Evolutionary conservation across 2,888 invertebrate species (phyloP).

Genomic region (Mechanitis messenoides): DNA sequence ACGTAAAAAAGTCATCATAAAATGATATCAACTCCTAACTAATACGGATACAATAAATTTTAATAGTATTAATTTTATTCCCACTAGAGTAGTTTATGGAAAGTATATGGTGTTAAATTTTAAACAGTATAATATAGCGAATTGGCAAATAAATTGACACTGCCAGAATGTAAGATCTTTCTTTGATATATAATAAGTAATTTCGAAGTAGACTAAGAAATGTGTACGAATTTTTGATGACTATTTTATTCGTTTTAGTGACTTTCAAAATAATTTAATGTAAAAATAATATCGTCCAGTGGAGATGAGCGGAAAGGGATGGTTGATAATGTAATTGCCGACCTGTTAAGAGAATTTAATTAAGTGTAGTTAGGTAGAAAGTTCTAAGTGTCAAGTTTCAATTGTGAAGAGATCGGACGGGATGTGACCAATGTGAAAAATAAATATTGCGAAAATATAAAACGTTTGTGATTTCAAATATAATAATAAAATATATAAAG

Average conservation of each 20-base stretch:
- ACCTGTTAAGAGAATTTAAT: constrained; percentile 31
- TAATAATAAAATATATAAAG: constrained; percentile 42
- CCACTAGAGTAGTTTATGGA: constrained; percentile 22
- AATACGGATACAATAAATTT: constrained; percentile 14
- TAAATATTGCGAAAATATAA: constrained; percentile 66
- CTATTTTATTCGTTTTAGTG: constrained; percentile 60
- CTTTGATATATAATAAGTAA: constrained; percentile 43
- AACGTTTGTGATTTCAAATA: constrained; percentile 42
- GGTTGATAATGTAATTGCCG: constrained; percentile 24
- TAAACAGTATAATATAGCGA: constrained; percentile 31
- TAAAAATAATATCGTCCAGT: constrained; percentile 51
- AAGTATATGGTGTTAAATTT: constrained; percentile 30
- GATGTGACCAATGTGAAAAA: constrained; percentile 72
- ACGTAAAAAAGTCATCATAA: constrained; percentile 41
- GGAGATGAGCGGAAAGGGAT: constrained; percentile 33
- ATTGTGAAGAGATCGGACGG: constrained; percentile 62
- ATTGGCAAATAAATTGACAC: constrained; percentile 43
- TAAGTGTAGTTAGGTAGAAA: constrained; percentile 36
- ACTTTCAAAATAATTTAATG: constrained; percentile 38
- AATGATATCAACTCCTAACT: constrained; percentile 41
- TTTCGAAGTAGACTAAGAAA: constrained; percentile 49
- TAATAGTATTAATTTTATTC: constrained; percentile 13
- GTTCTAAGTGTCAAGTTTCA: constrained; percentile 43
- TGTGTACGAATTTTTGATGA: constrained; percentile 71
- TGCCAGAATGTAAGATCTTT: constrained; percentile 62